Conservation (phyloP, 1,140 invertebrate species). For the Apis dorsata region DNA sequence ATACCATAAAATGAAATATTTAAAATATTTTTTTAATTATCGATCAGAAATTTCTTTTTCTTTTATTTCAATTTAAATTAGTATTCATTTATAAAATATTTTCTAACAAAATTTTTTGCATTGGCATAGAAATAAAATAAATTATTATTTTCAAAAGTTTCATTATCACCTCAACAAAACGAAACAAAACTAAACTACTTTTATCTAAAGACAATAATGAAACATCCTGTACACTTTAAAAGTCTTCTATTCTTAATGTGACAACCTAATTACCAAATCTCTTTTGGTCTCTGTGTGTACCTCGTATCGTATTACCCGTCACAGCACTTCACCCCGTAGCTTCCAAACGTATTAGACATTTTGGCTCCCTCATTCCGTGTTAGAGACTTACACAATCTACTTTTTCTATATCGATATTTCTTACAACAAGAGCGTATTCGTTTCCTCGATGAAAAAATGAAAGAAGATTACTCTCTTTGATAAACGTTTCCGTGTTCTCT, state of each 20-base stretch:
- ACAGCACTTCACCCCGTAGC: slow-evolving; percentile 30
- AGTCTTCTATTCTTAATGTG: not conserved
- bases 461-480: not conserved
- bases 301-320: not conserved
- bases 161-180: too few relatives aligned
- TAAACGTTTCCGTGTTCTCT: not conserved
- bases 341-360: slow-evolving; percentile 7
- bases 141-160: too few relatives aligned
- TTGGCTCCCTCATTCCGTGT: not conserved
- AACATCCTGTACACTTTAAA: not conserved
- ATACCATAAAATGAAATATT: not conserved
- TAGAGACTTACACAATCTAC: not conserved
- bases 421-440: not conserved
- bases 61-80: too few relatives aligned
- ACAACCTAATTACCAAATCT: not conserved
- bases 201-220: not conserved
- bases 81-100: too few relatives aligned
- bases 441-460: not conserved
- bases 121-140: too few relatives aligned
- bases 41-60: too few relatives aligned
- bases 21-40: not conserved
- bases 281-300: not conserved
- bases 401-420: not conserved
- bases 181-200: too few relatives aligned
- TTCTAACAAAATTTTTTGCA: too few relatives aligned